Base-by-base conservation (phyloP, 2,888 invertebrate species). In the Linnaemya vulpina region DNA sequence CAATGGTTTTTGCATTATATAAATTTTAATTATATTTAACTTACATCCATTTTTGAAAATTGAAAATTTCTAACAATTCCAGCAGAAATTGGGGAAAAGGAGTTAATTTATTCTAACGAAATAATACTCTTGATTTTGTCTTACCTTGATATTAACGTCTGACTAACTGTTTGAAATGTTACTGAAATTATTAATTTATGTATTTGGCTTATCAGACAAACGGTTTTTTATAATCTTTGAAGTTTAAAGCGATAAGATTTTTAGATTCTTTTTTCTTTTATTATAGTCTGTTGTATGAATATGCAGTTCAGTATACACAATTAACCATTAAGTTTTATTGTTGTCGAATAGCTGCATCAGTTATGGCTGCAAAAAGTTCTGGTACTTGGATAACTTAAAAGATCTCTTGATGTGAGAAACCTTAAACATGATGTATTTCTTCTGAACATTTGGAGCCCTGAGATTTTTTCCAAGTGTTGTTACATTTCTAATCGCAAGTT, bases 1-100 rank as follows among this genome's bases (percentile, higher is more conserved):
- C 25, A 46, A 7, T 62, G 11, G 0, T 1, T n/a, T 46, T 10
- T 40, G 1, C 25, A 13, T 40, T 40, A 0, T 25, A 17, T 38
- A 17, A 20, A 13, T 38, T 46, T 11, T 22, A 1, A 17, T 46
- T 11, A 17, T 11, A 15, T 17, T 9, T 20, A 70, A 87, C 87
- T 87, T 83, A 87, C 88, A 85, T 87, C 87, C 87, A 67, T 67
- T 49, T 17, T 40, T 40, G 22, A 22, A 63, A 43, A 3, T 15
- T 7, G 15, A 40, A 30, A 8, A 0, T 17, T 62, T 62, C 8
- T 62, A 15, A 11, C 11, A n/a, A 4, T 38, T 20, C 15, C 3
- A 20, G 25, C n/a, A 35, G 11, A 60, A 58, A 35, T 25, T 1
- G 15, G 13, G 1, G 25, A 58, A n/a, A 35, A 1, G n/a, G 17